Conservation (phyloP, 1,140 invertebrate genomes). For the Solenopsis invicta region DNA sequence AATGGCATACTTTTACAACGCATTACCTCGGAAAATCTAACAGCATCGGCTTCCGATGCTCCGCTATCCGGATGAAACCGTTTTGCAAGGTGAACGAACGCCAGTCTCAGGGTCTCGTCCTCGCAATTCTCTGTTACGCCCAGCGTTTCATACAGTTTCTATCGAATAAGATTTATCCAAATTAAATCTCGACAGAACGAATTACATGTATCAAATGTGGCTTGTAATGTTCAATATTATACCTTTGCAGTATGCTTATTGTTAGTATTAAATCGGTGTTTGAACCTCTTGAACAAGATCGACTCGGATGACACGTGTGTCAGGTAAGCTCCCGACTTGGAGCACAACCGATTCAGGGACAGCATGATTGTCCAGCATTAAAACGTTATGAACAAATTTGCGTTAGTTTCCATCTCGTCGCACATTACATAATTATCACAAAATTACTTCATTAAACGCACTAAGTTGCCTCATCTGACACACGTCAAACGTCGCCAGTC, state of each 20-base stretch:
- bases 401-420: not conserved
- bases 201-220: not conserved
- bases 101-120: slow-evolving; percentile 90
- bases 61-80: slow-evolving; percentile 94
- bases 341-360: slow-evolving; percentile 2
- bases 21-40: slow-evolving; percentile 91
- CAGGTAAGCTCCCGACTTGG: not conserved
- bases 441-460: not conserved
- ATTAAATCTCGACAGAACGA: not conserved
- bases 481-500: not conserved
- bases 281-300: slow-evolving; percentile 41
- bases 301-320: not conserved
- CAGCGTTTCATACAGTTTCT: slow-evolving; percentile 90
- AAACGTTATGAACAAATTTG: slow-evolving; percentile 2
- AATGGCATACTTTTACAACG: not conserved
- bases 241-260: slow-evolving; percentile 26
- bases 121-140: slow-evolving; percentile 90
- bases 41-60: slow-evolving; percentile 89
- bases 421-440: slow-evolving; percentile 9
- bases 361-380: slow-evolving; percentile 53
- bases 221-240: slow-evolving; percentile 18
- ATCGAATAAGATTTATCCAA: slow-evolving; percentile 66
- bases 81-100: slow-evolving; percentile 93
- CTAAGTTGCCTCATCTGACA: not conserved
- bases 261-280: slow-evolving; percentile 40